Conservation (phyloP, 2,113 vertebrate species). For the Syngnathus floridae region DNA sequence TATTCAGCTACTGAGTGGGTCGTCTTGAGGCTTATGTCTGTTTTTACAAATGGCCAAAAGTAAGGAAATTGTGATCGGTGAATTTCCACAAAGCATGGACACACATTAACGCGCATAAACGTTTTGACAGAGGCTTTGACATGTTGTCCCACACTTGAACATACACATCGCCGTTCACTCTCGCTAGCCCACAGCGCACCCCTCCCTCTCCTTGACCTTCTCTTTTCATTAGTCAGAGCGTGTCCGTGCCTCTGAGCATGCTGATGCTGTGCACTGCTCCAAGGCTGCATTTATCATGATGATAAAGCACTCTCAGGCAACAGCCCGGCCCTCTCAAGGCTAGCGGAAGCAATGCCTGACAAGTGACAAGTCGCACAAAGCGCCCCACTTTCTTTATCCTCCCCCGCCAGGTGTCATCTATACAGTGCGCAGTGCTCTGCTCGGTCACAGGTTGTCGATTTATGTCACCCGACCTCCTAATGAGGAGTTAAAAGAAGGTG, state of each 20-base stretch:
- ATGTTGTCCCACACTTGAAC: constrained; percentile 43
- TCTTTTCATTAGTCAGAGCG: constrained; percentile 73
- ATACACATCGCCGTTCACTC: constrained; percentile 50
- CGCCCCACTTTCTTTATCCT: constrained; percentile 33
- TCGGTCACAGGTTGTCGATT: constrained; percentile 52
- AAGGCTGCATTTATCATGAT: constrained; percentile 70
- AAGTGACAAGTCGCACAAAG: constrained; percentile 63
- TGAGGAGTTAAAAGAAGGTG: constrained; percentile 49
- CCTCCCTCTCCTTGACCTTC: constrained; percentile 66
- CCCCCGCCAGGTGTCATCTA: background rate
- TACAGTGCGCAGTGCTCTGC: constrained; percentile 2
- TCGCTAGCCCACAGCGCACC: constrained; percentile 21
- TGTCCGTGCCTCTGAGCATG: constrained; percentile 64
- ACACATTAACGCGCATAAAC: background rate
- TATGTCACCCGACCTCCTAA: constrained; percentile 52
- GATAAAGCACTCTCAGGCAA: constrained; percentile 68
- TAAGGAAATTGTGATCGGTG: background rate
- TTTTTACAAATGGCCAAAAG: background rate
- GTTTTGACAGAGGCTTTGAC: constrained; percentile 39
- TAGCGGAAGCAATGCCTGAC: constrained; percentile 60
- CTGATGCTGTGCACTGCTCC: constrained; percentile 63
- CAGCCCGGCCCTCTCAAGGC: constrained; percentile 66
- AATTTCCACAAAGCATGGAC: background rate
- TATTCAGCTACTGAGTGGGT: background rate
- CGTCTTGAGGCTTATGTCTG: background rate